Evolutionary conservation across 2,888 invertebrate genomes (phyloP).

Genomic region (Drosophila lutescens): DNA sequence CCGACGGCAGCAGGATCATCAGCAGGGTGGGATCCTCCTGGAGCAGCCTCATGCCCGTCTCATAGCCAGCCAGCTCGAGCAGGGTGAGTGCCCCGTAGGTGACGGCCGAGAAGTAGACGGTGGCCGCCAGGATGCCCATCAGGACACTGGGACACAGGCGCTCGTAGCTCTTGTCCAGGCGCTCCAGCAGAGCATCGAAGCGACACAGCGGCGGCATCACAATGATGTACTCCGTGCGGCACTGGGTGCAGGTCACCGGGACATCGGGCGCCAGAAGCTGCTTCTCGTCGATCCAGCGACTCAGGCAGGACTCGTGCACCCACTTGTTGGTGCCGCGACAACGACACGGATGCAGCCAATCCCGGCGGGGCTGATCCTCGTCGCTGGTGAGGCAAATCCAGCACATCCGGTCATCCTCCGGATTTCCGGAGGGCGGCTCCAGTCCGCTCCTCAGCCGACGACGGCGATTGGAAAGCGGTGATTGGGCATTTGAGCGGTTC

Average conservation of each 20-base stretch:
- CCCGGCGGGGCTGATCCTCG: constrained; percentile 33
- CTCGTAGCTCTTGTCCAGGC: constrained; percentile 43
- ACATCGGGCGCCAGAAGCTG: constrained; percentile 36
- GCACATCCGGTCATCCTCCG: constrained; percentile 48
- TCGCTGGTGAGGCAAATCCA: constrained; percentile 66
- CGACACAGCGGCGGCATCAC: constrained; percentile 47
- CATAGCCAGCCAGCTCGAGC: constrained; percentile 51
- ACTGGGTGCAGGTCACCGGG: constrained; percentile 54
- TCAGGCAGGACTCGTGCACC: constrained; percentile 66
- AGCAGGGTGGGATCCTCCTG: constrained; percentile 53
- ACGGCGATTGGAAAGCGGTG: not conserved
- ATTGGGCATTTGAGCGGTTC: not conserved
- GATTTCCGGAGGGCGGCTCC: not conserved
- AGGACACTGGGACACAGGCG: constrained; percentile 50
- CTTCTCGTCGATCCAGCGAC: constrained; percentile 64
- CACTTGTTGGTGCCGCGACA: constrained; percentile 64
- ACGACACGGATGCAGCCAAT: constrained; percentile 70
- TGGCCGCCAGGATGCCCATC: constrained; percentile 49
- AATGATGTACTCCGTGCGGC: constrained; percentile 60
- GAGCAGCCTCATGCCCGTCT: constrained; percentile 42
- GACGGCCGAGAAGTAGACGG: constrained; percentile 55
- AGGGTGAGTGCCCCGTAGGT: constrained; percentile 56
- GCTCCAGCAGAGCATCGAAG: constrained; percentile 54
- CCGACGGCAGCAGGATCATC: constrained; percentile 56
- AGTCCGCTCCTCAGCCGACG: constrained; percentile 25